These are phyloP conservation scores for Cliona cf. orientalis DNA, from an alignment of 37 sponge, comb jelly and placozoan genomes.

Conservation along the genomic window DNA sequence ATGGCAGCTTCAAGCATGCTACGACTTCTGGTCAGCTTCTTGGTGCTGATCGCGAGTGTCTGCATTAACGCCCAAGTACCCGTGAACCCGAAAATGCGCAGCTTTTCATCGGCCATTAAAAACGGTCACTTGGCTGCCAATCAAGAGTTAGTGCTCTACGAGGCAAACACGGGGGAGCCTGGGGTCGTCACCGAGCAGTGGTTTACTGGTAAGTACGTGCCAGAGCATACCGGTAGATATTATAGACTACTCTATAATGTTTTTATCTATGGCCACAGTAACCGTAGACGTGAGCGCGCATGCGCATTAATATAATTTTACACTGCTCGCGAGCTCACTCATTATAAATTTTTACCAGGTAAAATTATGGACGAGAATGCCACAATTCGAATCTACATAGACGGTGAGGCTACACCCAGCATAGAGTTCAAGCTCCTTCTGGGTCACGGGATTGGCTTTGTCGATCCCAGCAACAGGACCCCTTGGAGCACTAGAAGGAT, in stretches of 20 bases:
- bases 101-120: conserved; percentile 83
- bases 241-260: not conserved
- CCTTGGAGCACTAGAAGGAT: conserved; percentile 75
- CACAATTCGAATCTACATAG: conserved; percentile 77
- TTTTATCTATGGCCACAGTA: not conserved
- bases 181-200: conserved; percentile 88
- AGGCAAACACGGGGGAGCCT: conserved; percentile 39
- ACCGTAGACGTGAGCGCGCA: not conserved
- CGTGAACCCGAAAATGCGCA: conserved; percentile 43
- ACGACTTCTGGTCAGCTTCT: too few species aligned
- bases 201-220: conserved; percentile 49
- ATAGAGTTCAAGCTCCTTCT: conserved; percentile 70
- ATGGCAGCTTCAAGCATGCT: too few species aligned
- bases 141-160: conserved; percentile 68
- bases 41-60: not conserved
- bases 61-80: conserved; percentile 48
- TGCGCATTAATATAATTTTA: not conserved
- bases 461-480: conserved; percentile 4
- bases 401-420: conserved; percentile 65
- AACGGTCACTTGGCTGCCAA: conserved; percentile 40
- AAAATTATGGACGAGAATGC: conserved; percentile 60
- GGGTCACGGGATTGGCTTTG: conserved; percentile 74
- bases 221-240: not conserved
- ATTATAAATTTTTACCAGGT: too few species aligned
- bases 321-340: not conserved